Percentiles rank a stretch among this genome's conserved stretches.
Evolutionary conservation across 2,888 invertebrate species (phyloP).

Genomic region (Apomyelois bistriatella): DNA sequence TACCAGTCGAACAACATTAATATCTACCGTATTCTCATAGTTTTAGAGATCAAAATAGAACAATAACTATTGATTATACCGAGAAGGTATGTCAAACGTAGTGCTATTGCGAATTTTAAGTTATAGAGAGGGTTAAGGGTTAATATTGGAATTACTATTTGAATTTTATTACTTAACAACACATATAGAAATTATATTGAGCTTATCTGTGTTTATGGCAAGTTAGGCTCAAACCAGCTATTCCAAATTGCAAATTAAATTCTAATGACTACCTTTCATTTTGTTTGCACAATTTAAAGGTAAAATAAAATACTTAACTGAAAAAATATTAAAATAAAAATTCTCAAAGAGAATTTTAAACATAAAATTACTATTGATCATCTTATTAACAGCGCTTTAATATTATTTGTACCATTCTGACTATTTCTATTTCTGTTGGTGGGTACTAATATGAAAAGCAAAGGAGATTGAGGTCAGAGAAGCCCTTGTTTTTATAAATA

Average conservation of each 20-base stretch:
- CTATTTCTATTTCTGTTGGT: too few relatives aligned
- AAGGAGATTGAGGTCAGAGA: too few relatives aligned
- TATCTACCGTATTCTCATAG: constrained; percentile 19
- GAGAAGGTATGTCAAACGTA: constrained; percentile 1
- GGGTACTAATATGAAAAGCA: too few relatives aligned
- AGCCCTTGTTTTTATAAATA: too few relatives aligned
- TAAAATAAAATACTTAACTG: too few relatives aligned
- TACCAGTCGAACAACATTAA: constrained; percentile 12
- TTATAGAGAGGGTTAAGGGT: constrained; percentile 13
- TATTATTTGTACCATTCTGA: too few relatives aligned
- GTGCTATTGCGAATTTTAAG: constrained; percentile 12
- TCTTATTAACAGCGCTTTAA: too few relatives aligned
- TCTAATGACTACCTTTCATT: background rate
- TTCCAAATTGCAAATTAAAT: background rate
- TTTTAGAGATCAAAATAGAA: background rate
- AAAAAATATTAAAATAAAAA: too few relatives aligned
- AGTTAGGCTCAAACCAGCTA: background rate
- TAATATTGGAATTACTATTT: background rate
- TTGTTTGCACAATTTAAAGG: too few relatives aligned
- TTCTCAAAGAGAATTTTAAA: too few relatives aligned
- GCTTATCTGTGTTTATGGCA: background rate
- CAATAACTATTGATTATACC: background rate
- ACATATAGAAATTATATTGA: background rate
- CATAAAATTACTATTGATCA: too few relatives aligned
- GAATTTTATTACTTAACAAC: background rate